phyloP scores from a whole-genome alignment of 2,888 invertebrate species.

The Eucera pruinosa region DNA sequence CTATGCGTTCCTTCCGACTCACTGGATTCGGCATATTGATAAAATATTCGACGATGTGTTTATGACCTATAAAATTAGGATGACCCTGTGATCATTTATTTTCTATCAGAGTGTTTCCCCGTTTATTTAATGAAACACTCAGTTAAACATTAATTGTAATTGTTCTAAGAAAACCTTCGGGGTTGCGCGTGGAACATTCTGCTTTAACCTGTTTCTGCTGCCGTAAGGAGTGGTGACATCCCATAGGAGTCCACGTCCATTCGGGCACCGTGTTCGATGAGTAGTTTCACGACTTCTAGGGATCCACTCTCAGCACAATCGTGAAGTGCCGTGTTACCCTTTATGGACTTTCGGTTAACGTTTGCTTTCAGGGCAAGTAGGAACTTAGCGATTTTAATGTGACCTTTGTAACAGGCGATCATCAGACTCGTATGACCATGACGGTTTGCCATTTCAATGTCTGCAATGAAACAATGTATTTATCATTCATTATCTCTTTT shows the following conservation, averaged over 20 bases:
- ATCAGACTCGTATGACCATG: slow-evolving; percentile 98
- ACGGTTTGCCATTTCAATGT: slow-evolving; percentile 97
- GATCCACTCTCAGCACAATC: slow-evolving; percentile 99
- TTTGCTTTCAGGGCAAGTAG: slow-evolving; percentile 94
- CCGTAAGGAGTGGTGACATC: slow-evolving; percentile 97
- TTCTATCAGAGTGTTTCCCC: slow-evolving; percentile 24
- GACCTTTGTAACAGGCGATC: slow-evolving; percentile 99
- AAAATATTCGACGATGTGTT: slow-evolving; percentile 96
- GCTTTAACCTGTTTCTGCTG: slow-evolving; percentile 89
- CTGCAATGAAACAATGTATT: slow-evolving; percentile 84
- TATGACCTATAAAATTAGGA: slow-evolving; percentile 88
- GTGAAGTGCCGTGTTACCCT: slow-evolving; percentile 98
- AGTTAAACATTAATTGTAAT: slow-evolving; percentile 49
- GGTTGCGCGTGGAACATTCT: slow-evolving; percentile 59
- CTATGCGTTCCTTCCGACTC: slow-evolving; percentile 91
- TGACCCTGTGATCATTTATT: slow-evolving; percentile 6
- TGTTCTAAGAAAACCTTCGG: slow-evolving; percentile 63
- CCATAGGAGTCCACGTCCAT: slow-evolving; percentile 98
- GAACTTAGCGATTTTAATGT: slow-evolving; percentile 95
- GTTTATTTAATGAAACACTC: slow-evolving; percentile 35
- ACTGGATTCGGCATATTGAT: slow-evolving; percentile 89
- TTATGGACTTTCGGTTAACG: slow-evolving; percentile 96
- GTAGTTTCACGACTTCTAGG: slow-evolving; percentile 94
- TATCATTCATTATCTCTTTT: not conserved
- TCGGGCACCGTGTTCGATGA: slow-evolving; percentile 93